These are phyloP conservation scores for Taphrorychus bicolor DNA, from an alignment of 2,888 invertebrate genomes.

Conservation along the genomic window DNA sequence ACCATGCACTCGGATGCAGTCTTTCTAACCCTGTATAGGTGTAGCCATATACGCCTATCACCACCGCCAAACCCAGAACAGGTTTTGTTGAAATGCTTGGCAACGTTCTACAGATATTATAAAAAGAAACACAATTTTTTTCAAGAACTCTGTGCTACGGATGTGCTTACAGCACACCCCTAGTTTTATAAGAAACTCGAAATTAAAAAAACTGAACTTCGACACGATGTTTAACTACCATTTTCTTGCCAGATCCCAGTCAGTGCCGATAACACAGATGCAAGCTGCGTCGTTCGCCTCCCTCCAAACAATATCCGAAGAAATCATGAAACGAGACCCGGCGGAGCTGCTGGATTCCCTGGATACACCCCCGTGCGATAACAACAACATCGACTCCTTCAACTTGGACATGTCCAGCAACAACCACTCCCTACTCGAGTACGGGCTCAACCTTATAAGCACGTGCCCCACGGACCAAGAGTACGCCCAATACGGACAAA, in stretches of 20 bases:
- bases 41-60: background rate
- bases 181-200: no score
- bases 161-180: no score
- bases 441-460: slow-evolving; percentile 44
- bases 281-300: slow-evolving; percentile 55
- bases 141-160: no score
- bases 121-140: no score
- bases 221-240: background rate
- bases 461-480: slow-evolving; percentile 21
- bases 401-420: slow-evolving; percentile 46
- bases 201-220: no score
- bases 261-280: slow-evolving; percentile 67
- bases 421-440: slow-evolving; percentile 46
- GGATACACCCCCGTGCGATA: slow-evolving; percentile 59
- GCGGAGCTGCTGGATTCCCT: background rate
- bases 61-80: slow-evolving; percentile 12
- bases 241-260: slow-evolving; percentile 68
- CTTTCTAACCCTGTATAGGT: background rate
- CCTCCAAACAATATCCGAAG: background rate
- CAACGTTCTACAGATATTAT: no score
- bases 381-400: slow-evolving; percentile 48
- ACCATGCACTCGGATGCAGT: background rate
- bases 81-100: no score
- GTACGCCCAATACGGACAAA: slow-evolving; percentile 12
- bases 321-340: slow-evolving; percentile 20